Evolutionary conservation across 2,888 invertebrate genomes (phyloP), one percentile per base, ranked within the genome.

Genomic region (Pelosia muscerda): DNA sequence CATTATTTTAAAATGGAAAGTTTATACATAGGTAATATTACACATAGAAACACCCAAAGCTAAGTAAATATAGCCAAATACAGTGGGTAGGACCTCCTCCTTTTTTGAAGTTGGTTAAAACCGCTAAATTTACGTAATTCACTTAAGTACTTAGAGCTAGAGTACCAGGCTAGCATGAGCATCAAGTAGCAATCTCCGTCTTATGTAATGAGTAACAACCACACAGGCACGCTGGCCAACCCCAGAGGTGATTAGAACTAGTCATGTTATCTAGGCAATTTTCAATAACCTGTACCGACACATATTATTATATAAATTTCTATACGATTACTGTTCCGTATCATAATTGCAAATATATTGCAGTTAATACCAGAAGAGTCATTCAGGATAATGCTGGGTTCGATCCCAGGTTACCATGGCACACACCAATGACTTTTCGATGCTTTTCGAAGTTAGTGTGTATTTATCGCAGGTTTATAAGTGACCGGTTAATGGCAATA

Each of bases 111-210:
- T 11, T 13, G 34, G 34, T 34, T 34, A 10, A 11, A 13, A 19
- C 19, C 15, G 42, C 42, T 42, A 19, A 42, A 42, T 19, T 42
- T 5, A 1, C 19, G 42, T 42, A 42, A 42, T 19, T 42, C 19
- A 1, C 19, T 19, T 42, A 5, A 42, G 42, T 6, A 42, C 0
- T 49, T 42, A 1, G 62, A 67, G 15, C 65, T 34, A 56, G 65
- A 73, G 79, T 82, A 82, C 84, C 60, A 81, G 78, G 82, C 72
- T 60, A 23, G 26, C 73, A 84, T 74, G 74, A 75, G 72, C 56
- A 26, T 69, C 68, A 59, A 67, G 68, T 6, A 67, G 68, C 3
- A 42, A 42, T 42, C 42, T 19, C 19, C n/a, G 71, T 38, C 3
- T 82, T 81, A 67, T 77, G 69, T 66, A 75, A 74, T n/a, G 22